phyloP scores from a whole-genome alignment of 2,113 vertebrate genomes.

The Tretioscincus oriximinensis region DNA sequence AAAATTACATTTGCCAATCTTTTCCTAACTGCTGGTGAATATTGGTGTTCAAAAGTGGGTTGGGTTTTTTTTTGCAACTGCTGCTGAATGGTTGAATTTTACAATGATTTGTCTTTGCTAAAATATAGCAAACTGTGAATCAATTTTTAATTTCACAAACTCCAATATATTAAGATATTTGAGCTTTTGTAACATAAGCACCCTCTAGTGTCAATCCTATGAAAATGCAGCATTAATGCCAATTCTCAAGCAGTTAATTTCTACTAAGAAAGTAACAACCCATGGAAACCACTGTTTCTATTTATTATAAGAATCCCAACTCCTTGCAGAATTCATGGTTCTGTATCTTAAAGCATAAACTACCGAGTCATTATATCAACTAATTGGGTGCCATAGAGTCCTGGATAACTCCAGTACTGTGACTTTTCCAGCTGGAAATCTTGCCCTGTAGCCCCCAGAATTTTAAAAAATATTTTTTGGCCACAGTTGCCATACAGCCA shows the following conservation, averaged over 20 bases:
- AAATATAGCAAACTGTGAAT: constrained; percentile 38
- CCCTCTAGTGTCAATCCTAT: constrained; percentile 68
- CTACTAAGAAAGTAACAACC: background rate
- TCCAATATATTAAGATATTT: constrained; percentile 26
- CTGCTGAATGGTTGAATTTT: too few species aligned
- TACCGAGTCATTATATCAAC: background rate
- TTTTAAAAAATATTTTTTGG: too few species aligned
- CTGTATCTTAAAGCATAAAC: background rate
- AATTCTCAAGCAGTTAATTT: background rate
- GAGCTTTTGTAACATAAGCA: constrained; percentile 62
- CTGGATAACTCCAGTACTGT: too few species aligned
- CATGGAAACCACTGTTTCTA: too few species aligned
- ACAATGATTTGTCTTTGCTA: constrained; percentile 23
- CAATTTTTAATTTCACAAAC: constrained; percentile 45
- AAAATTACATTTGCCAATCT: constrained; percentile 15
- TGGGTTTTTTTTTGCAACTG: background rate
- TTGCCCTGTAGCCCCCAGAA: too few species aligned
- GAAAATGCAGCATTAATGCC: constrained; percentile 49
- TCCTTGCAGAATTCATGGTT: background rate
- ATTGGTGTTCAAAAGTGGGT: background rate
- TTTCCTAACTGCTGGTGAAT: background rate
- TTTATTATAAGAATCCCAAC: background rate
- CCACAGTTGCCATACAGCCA: too few species aligned
- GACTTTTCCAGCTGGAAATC: too few species aligned
- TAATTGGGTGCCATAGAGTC: too few species aligned